Evolutionary conservation across 2,113 vertebrate species (phyloP).

Genomic region (Meriones unguiculatus): DNA sequence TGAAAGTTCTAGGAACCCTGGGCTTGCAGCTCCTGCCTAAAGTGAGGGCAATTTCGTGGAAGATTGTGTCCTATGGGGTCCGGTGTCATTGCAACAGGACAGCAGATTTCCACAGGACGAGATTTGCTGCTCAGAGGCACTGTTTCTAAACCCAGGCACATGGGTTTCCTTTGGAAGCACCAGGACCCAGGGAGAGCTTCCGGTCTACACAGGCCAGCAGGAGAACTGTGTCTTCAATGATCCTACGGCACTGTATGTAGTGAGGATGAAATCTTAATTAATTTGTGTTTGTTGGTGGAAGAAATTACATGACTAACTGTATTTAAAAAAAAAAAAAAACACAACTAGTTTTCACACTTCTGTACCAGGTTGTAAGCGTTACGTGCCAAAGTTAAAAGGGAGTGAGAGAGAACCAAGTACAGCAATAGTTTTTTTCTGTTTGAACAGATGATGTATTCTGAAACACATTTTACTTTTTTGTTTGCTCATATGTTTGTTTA

Average conservation of each 20-base stretch:
- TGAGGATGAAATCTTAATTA: neutral
- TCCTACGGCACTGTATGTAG: neutral
- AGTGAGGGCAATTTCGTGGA: neutral
- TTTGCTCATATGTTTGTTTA: neutral
- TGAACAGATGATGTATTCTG: neutral
- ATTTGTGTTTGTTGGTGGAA: constrained; percentile 6
- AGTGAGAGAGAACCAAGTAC: neutral
- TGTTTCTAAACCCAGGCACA: neutral
- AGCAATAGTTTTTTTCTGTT: neutral
- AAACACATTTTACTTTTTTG: neutral
- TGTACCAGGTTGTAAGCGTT: neutral
- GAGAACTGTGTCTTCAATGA: neutral
- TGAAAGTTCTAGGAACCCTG: neutral
- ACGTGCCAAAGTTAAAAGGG: neutral
- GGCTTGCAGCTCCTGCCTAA: neutral
- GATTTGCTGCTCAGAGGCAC: neutral
- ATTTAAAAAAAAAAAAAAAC: neutral
- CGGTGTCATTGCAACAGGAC: neutral
- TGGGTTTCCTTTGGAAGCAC: neutral
- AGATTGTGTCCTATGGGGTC: neutral
- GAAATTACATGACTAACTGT: constrained; percentile 1
- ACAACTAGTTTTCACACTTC: neutral
- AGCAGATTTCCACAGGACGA: neutral
- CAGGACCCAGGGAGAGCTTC: neutral
- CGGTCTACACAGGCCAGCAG: neutral